Evolutionary conservation across 2,113 vertebrate species (phyloP), one percentile per base, ranked within the genome.

Genomic region (Ptyas mucosa): DNA sequence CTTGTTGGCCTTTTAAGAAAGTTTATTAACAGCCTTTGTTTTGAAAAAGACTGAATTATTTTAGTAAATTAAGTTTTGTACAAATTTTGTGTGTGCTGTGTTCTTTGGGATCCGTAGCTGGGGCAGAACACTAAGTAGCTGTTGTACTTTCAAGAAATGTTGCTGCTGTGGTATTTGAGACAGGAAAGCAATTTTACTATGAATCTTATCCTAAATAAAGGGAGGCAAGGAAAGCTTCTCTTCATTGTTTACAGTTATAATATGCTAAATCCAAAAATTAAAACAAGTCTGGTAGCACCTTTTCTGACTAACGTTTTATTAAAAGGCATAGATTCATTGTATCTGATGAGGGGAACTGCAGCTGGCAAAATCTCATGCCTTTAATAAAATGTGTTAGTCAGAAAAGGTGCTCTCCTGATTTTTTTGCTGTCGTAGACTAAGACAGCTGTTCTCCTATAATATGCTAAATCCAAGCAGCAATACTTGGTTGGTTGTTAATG

Each of bases 401-500:
- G 75, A 81, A 81, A 81, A 81, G 75, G 75, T 81, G 18, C 20
- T 81, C 8, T 18, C 34, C 75, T 43, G 34, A 9, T 81, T 81
- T 81, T 81, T 81, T 81, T 81, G 75, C 75, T 81, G 3, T 81
- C 8, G 0, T 81, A 9, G 34, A 81, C 34, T 81, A 43, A 81
- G 34, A 43, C 75, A 81, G 75, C 75, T 81, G 34, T 81, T 81
- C 69, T 39, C 69, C 34, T 89, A 94, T 87, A 95, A 90, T 0
- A 2, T 86, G 92, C 91, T 57, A 87, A 94, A 95, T 29, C 75
- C 34, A 69, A 92, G 94, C 58, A 21, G 5, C 0, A 54, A 10
- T 81, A 81, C 93, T 90, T 91, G 87, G 55, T 89, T 89, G 81
- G 90, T 55, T 90, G 20, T 24, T 21, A 93, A 90, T 57, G 88